Evolutionary conservation across 2,113 vertebrate genomes (phyloP).

Genomic region (Muntiacus muntjak): DNA sequence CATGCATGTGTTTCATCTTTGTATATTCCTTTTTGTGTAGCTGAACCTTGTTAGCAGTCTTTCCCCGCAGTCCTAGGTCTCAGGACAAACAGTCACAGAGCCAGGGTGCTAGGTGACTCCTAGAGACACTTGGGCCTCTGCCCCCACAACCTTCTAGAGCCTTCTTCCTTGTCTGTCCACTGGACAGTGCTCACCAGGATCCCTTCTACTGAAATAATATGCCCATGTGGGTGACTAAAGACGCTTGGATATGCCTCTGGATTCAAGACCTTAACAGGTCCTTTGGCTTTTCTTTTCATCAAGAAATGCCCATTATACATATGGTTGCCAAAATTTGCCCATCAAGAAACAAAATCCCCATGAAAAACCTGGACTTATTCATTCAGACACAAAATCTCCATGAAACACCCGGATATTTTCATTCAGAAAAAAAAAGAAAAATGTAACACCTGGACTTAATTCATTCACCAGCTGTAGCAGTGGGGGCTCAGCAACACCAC

Average conservation of each 20-base stretch:
- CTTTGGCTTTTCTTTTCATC: neutral
- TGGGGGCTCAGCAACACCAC: neutral
- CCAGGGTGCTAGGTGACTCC: neutral
- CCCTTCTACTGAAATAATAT: neutral
- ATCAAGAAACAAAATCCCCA: neutral
- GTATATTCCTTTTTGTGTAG: neutral
- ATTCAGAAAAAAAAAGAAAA: too few relatives aligned
- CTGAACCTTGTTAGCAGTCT: neutral
- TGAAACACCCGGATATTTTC: too few relatives aligned
- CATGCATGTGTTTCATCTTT: fast-evolving
- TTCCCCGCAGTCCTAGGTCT: neutral
- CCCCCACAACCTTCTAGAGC: neutral
- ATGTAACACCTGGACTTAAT: neutral
- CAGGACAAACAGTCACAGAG: neutral
- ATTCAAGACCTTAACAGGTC: neutral
- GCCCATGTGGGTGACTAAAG: neutral
- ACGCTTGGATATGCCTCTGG: neutral
- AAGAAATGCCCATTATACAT: neutral
- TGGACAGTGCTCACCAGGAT: neutral
- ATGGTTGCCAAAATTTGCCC: neutral
- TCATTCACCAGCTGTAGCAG: neutral
- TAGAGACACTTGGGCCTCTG: neutral
- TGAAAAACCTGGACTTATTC: neutral
- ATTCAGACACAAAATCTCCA: too few relatives aligned
- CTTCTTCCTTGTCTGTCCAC: neutral